Evolutionary conservation across 35 echinoderm and acorn worm genomes (phyloP).

Genomic region (Ophiothrix spiculata): DNA sequence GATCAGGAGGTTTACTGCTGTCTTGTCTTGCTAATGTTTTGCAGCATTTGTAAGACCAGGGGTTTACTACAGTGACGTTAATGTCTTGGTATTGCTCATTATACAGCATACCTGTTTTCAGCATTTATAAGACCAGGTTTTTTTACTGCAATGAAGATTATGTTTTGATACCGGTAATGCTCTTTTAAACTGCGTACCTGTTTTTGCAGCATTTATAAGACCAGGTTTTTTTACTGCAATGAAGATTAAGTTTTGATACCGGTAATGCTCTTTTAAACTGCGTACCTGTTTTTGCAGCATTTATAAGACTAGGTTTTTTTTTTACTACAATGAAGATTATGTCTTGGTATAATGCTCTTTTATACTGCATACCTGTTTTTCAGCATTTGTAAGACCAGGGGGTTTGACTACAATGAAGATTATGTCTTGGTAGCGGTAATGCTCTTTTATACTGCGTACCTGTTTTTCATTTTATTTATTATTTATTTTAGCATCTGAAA

Average conservation of each 20-base stretch:
- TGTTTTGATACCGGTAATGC: not conserved
- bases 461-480: too few species aligned
- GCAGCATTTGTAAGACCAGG: not conserved
- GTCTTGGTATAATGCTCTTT: too few species aligned
- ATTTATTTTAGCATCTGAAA: too few species aligned
- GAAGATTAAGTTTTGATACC: not conserved
- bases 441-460: too few species aligned
- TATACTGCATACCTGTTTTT: too few species aligned
- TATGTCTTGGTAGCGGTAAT: too few species aligned
- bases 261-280: too few species aligned
- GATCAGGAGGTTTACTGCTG: too few species aligned
- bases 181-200: too few species aligned
- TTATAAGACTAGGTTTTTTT: slow-evolving; percentile 60
- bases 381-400: too few species aligned
- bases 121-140: not conserved
- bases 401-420: too few species aligned
- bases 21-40: not conserved
- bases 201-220: slow-evolving; percentile 28
- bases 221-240: not conserved
- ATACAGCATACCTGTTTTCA: slow-evolving; percentile 1
- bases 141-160: not conserved
- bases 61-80: not conserved
- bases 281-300: too few species aligned
- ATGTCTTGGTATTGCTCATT: not conserved
- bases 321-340: slow-evolving; percentile 64